A percentile compares a stretch with the other conserved stretches of the same genome.
These are phyloP conservation scores for Eutrigla gurnardus DNA, from an alignment of 2,797 vertebrate species.

Conservation along the genomic window DNA sequence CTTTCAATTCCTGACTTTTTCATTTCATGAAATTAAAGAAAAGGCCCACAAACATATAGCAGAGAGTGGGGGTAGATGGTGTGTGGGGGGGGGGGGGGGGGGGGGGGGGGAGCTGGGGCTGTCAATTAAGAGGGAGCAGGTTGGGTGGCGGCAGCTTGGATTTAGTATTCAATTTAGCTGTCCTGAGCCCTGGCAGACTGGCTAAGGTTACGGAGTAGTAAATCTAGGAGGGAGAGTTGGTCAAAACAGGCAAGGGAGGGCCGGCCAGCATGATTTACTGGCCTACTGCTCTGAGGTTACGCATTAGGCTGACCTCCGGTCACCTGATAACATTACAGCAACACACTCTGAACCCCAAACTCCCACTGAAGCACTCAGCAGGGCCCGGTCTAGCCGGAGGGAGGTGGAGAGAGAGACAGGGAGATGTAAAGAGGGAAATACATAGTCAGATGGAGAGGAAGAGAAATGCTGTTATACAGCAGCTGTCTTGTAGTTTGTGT, in stretches of 20 bases:
- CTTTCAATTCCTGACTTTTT: slow-evolving; percentile 65
- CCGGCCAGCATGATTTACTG: slow-evolving; percentile 82
- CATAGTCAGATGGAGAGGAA: slow-evolving; percentile 29
- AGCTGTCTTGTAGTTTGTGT: slow-evolving; percentile 73
- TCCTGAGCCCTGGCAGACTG: slow-evolving; percentile 84
- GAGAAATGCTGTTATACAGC: slow-evolving; percentile 66
- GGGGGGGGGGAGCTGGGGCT: slow-evolving; percentile 12
- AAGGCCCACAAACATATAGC: slow-evolving; percentile 53
- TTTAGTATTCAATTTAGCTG: slow-evolving; percentile 90
- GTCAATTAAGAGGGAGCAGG: slow-evolving; percentile 79
- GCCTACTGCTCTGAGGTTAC: slow-evolving; percentile 81
- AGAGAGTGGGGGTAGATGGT: slow-evolving; percentile 8
- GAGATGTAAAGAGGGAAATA: slow-evolving; percentile 31
- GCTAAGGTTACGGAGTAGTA: slow-evolving; percentile 86
- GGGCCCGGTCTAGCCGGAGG: slow-evolving; percentile 74
- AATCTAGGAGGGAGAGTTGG: slow-evolving; percentile 82
- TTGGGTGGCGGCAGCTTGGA: slow-evolving; percentile 82
- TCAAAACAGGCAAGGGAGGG: slow-evolving; percentile 78
- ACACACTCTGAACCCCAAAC: slow-evolving; percentile 83
- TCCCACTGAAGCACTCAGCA: slow-evolving; percentile 81
- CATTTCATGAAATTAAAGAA: slow-evolving; percentile 63
- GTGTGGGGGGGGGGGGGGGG: not conserved
- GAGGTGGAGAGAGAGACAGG: slow-evolving; percentile 41
- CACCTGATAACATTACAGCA: slow-evolving; percentile 82
- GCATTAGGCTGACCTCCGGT: slow-evolving; percentile 84